Conservation (phyloP, 2,888 invertebrate genomes). For the Pyrgus malvae region DNA sequence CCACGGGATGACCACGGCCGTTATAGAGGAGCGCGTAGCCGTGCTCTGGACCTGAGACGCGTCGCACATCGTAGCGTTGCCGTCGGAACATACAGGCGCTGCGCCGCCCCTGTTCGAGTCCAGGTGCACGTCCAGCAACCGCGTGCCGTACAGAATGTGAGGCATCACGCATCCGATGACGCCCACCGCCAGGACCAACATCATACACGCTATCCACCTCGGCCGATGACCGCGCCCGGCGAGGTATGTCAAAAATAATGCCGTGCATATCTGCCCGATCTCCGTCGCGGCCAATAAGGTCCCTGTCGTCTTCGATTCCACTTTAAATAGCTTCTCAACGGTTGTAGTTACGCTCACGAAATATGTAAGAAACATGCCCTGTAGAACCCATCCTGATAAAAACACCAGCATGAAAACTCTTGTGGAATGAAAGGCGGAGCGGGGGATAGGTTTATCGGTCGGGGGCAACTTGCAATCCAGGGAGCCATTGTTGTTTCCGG, state of each 20-base stretch:
- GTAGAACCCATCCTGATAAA: slow-evolving; percentile 92
- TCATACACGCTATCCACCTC: slow-evolving; percentile 96
- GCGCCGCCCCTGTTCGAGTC: slow-evolving; percentile 62
- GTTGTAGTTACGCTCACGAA: slow-evolving; percentile 97
- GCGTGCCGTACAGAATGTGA: slow-evolving; percentile 91
- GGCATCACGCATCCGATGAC: slow-evolving; percentile 94
- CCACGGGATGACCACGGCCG: slow-evolving; percentile 91
- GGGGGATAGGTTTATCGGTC: slow-evolving; percentile 80
- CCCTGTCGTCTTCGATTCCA: slow-evolving; percentile 95
- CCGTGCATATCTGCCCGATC: slow-evolving; percentile 95
- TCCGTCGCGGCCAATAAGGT: slow-evolving; percentile 95
- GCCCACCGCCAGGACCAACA: slow-evolving; percentile 93
- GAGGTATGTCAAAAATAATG: slow-evolving; percentile 92
- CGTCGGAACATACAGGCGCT: slow-evolving; percentile 55
- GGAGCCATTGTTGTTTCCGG: slow-evolving; percentile 86
- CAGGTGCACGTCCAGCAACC: slow-evolving; percentile 80
- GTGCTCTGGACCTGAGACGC: slow-evolving; percentile 84
- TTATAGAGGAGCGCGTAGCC: slow-evolving; percentile 87
- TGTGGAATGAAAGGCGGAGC: slow-evolving; percentile 90
- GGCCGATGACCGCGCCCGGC: slow-evolving; percentile 96
- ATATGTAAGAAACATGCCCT: slow-evolving; percentile 97
- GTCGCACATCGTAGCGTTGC: slow-evolving; percentile 73
- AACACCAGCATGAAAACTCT: slow-evolving; percentile 94
- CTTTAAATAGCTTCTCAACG: slow-evolving; percentile 94
- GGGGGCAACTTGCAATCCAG: slow-evolving; percentile 89